These are phyloP conservation scores for Puffinus mauretanicus DNA, from an alignment of 2,113 vertebrate species.

Conservation along the genomic window DNA sequence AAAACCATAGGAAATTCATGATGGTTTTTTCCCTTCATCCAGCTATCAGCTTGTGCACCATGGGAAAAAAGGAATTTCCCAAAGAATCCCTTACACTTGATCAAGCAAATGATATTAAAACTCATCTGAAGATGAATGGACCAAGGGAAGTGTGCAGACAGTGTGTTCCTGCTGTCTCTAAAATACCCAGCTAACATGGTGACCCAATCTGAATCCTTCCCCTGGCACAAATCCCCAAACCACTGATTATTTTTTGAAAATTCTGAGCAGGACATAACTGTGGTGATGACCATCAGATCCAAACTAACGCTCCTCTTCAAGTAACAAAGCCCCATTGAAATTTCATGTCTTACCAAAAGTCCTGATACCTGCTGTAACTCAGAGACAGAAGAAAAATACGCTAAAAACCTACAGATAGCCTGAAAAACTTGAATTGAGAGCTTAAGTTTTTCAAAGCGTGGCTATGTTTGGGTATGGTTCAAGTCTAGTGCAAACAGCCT, in stretches of 20 bases:
- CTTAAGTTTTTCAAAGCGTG: not conserved
- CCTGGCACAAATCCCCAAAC: not conserved
- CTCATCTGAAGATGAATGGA: not conserved
- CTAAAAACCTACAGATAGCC: not conserved
- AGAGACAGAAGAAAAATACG: not conserved
- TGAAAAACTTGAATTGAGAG: not conserved
- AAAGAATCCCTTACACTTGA: not conserved
- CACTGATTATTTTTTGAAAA: not conserved
- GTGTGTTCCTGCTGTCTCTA: not conserved
- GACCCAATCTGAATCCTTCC: not conserved
- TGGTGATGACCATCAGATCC: not conserved
- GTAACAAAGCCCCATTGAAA: rapidly evolving
- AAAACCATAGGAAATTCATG: not conserved
- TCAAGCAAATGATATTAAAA: not conserved
- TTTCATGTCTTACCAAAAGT: not conserved
- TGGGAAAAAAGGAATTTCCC: not conserved
- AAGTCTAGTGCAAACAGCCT: not conserved
- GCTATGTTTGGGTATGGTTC: not conserved
- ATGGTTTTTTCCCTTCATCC: not conserved
- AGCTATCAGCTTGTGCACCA: not conserved
- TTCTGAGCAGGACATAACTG: not conserved
- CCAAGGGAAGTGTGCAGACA: rapidly evolving
- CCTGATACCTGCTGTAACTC: not conserved
- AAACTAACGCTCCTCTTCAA: not conserved
- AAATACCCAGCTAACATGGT: not conserved